These are phyloP conservation scores for Odocoileus virginianus DNA, from an alignment of 2,113 vertebrate genomes.

Conservation along the genomic window DNA sequence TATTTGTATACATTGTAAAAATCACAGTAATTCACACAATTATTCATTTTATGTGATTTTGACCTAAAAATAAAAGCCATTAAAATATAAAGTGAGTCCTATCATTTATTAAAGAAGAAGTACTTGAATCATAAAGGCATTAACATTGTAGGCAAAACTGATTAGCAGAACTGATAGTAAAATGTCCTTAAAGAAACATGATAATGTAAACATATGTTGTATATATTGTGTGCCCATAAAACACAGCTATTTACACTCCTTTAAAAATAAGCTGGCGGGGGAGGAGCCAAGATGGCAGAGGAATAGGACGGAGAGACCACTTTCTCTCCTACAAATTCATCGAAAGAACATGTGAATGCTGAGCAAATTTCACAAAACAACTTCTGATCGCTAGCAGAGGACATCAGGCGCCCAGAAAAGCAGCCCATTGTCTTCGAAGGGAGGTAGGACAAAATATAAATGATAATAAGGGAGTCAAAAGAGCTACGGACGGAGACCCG, in stretches of 20 bases:
- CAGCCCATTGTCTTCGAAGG: too few species aligned
- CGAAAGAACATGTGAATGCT: too few species aligned
- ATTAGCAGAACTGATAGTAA: neutral
- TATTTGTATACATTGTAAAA: neutral
- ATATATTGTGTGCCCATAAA: neutral
- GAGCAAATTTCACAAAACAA: too few species aligned
- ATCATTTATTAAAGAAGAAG: neutral
- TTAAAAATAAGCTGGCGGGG: neutral
- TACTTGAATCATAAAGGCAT: neutral
- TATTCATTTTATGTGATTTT: neutral
- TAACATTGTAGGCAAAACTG: neutral
- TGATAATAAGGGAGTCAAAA: too few species aligned
- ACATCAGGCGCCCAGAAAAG: too few species aligned
- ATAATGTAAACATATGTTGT: neutral
- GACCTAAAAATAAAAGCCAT: neutral
- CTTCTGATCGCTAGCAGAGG: too few species aligned
- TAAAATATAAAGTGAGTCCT: neutral
- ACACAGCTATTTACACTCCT: neutral
- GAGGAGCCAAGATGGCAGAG: too few species aligned
- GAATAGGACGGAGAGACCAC: too few species aligned
- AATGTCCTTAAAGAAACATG: neutral
- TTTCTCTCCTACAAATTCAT: too few species aligned
- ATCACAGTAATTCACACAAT: neutral
- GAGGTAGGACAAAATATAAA: too few species aligned
- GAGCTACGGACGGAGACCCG: too few species aligned